Evolutionary conservation across 1,140 invertebrate species (phyloP), one percentile per base, ranked within the genome.

Genomic region (Lerema accius): DNA sequence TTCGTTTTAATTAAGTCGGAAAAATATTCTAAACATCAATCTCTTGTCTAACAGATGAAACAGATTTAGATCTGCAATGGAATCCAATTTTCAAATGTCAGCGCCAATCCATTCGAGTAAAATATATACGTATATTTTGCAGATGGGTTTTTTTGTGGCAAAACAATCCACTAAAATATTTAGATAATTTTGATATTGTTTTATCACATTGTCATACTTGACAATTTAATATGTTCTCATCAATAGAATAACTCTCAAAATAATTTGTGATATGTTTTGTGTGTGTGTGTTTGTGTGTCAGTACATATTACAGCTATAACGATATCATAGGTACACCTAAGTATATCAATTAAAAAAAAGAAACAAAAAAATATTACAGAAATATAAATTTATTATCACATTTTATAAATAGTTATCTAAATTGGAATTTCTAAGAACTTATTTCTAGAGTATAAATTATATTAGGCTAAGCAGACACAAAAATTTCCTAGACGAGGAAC

Each of bases 351-450:
- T 23, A 23, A 23, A 23, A 23, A 23, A 23, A 3, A 23, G 19
- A 69, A 48, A 69, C 65, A 53, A 66, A 64, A 51, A 48, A n/a
- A 16, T 50, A 46, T 56, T 70, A 65, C 60, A 56, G 69, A 71
- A 76, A 79, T 81, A 85, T 85, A 86, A 84, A 85, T 90, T 90
- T 90, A 90, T 90, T 90, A 90, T 90, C 87, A 90, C 87, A 90
- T 81, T 90, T 86, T 78, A 87, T 87, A 89, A 89, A 89, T 87
- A 88, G 77, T 72, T 76, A 74, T 77, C 81, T 85, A 79, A 85
- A 80, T 74, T 81, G 69, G 53, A 77, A 71, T 78, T 65, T 77
- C 78, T 85, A 86, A 82, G 65, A 35, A 35, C 78, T 82, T 90
- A 85, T 46, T 73, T 55, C 80, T 86, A 87, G 70, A 71, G 45